Conservation (phyloP, 2,113 vertebrate genomes). For the Paradoxurus hermaphroditus region DNA sequence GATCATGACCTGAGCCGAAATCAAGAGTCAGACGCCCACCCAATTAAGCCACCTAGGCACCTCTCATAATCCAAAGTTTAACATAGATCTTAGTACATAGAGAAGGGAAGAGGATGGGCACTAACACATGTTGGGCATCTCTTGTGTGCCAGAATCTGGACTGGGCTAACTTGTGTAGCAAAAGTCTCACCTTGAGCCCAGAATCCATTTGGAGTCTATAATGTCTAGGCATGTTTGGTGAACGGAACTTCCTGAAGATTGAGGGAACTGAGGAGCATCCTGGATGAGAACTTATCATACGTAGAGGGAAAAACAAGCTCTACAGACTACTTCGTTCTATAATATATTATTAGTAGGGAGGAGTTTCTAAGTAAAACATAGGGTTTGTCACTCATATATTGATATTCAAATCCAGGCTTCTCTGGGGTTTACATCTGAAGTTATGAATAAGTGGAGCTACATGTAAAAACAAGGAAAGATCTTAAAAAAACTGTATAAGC, state of each 20-base stretch:
- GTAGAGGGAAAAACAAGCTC: not conserved
- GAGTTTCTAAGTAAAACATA: not conserved
- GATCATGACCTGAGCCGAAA: no score
- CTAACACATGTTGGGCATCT: not conserved
- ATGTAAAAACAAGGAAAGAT: not conserved
- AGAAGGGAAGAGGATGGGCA: not conserved
- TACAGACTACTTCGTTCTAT: not conserved
- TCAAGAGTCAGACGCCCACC: no score
- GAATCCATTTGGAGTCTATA: not conserved
- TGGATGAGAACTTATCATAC: not conserved
- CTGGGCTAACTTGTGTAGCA: not conserved
- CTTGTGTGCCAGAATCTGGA: not conserved
- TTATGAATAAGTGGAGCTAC: not conserved
- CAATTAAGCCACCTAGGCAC: no score
- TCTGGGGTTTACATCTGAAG: not conserved
- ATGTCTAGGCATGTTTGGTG: not conserved
- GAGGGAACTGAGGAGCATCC: not conserved
- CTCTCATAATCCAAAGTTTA: not conserved
- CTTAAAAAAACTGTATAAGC: not conserved
- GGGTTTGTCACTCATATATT: not conserved
- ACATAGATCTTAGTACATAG: not conserved
- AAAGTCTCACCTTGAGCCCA: not conserved
- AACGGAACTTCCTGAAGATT: not conserved
- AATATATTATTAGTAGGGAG: not conserved
- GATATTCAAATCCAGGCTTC: not conserved